These are phyloP conservation scores for Notarius quadriscutis DNA, from an alignment of 2,113 vertebrate genomes.

Conservation along the genomic window DNA sequence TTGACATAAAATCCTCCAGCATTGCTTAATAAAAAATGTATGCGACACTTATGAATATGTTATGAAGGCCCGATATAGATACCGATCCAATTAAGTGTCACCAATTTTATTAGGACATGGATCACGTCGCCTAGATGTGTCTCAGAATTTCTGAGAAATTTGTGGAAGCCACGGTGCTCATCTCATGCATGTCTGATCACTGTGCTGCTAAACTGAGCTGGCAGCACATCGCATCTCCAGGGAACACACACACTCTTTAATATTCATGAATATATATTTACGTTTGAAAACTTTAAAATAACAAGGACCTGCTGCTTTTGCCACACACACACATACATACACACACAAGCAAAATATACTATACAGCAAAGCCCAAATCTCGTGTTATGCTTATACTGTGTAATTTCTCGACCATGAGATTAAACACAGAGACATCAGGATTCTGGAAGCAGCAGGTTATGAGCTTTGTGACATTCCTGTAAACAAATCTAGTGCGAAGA, in stretches of 20 bases:
- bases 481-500: conserved; percentile 37
- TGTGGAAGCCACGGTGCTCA: not conserved
- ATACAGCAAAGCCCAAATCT: not conserved
- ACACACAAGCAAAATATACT: not conserved
- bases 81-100: conserved; percentile 15
- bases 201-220: conserved; percentile 40
- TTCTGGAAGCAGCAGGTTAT: conserved; percentile 15
- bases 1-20: not conserved
- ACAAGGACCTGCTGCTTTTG: conserved; percentile 31
- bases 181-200: conserved; percentile 23
- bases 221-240: conserved; percentile 26
- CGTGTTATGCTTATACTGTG: no score
- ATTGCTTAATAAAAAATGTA: conserved; percentile 16
- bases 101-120: conserved; percentile 9
- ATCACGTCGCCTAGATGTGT: not conserved
- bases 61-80: conserved; percentile 19
- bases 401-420: not conserved
- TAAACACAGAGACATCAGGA: not conserved
- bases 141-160: not conserved
- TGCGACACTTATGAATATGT: conserved; percentile 17
- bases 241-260: conserved; percentile 40
- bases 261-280: conserved; percentile 54
- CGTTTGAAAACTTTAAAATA: conserved; percentile 42
- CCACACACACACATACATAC: not conserved
- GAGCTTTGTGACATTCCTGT: conserved; percentile 23